phyloP scores from a whole-genome alignment of 2,888 invertebrate genomes.

The Eilema griseolum region DNA sequence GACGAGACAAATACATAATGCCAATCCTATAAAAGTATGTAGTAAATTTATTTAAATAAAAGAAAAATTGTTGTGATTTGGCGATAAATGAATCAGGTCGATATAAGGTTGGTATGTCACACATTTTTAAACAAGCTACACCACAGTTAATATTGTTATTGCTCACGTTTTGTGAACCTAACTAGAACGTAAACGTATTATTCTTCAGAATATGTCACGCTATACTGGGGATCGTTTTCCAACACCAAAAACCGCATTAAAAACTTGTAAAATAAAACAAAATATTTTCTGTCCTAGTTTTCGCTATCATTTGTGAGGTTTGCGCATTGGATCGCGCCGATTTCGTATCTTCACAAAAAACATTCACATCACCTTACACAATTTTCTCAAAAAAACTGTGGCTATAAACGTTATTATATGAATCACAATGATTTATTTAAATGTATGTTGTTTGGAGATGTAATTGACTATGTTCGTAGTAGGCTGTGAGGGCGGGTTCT shows the following conservation, averaged over 20 bases:
- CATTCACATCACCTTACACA: conserved; percentile 56
- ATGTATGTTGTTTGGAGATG: conserved; percentile 27
- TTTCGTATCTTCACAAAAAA: conserved; percentile 66
- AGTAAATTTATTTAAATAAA: background rate
- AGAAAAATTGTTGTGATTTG: background rate
- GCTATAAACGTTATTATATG: conserved; percentile 24
- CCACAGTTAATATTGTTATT: background rate
- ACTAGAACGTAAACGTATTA: background rate
- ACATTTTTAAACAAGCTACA: background rate
- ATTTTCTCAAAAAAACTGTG: conserved; percentile 27
- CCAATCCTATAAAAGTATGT: background rate
- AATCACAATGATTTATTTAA: conserved; percentile 37
- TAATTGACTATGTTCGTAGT: conserved; percentile 46
- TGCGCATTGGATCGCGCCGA: conserved; percentile 84
- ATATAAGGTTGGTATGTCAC: background rate
- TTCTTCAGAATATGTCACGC: background rate
- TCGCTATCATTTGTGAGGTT: conserved; percentile 72
- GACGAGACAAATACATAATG: too few relatives aligned
- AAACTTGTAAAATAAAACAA: conserved; percentile 34
- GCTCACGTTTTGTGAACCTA: background rate
- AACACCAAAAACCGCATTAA: conserved; percentile 18
- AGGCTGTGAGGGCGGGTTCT: conserved; percentile 58
- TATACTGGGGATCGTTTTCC: background rate
- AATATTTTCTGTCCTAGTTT: conserved; percentile 67
- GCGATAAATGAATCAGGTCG: background rate